Conservation (phyloP, 2,888 invertebrate genomes). For the Eilema caniola region DNA sequence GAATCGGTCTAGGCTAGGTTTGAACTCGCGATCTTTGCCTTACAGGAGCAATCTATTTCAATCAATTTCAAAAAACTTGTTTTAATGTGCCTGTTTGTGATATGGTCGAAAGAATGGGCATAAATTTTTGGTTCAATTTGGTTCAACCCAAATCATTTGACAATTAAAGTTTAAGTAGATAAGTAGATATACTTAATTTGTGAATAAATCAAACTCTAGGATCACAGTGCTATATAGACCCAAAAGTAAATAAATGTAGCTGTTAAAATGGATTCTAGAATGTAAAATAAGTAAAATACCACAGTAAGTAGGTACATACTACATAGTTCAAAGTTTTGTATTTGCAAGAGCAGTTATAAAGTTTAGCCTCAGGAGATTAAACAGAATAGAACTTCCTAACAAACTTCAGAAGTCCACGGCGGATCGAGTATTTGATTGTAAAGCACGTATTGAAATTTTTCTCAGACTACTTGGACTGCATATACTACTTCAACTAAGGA, state of each 20-base stretch:
- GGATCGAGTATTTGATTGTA: conserved; percentile 13
- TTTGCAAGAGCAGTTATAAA: conserved; percentile 9
- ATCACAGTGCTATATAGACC: too few species aligned
- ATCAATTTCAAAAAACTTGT: too few species aligned
- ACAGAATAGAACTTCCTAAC: conserved; percentile 18
- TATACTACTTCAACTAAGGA: background rate
- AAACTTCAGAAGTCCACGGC: conserved; percentile 17
- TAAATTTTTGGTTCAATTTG: background rate
- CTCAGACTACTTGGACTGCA: background rate
- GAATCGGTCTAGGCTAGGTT: too few species aligned
- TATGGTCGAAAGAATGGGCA: background rate
- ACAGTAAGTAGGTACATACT: background rate
- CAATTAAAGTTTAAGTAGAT: background rate
- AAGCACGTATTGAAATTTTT: conserved; percentile 5
- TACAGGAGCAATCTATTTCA: too few species aligned
- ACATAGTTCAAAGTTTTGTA: background rate
- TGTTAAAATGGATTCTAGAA: too few species aligned
- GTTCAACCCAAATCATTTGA: background rate
- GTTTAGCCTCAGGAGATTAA: background rate
- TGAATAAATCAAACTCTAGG: too few species aligned
- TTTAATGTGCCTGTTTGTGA: background rate
- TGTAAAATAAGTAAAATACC: too few species aligned
- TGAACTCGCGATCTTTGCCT: too few species aligned
- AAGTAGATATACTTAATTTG: too few species aligned
- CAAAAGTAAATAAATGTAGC: too few species aligned